Evolutionary conservation across 1,140 invertebrate species (phyloP).

Genomic region (Hycleus phaleratus): DNA sequence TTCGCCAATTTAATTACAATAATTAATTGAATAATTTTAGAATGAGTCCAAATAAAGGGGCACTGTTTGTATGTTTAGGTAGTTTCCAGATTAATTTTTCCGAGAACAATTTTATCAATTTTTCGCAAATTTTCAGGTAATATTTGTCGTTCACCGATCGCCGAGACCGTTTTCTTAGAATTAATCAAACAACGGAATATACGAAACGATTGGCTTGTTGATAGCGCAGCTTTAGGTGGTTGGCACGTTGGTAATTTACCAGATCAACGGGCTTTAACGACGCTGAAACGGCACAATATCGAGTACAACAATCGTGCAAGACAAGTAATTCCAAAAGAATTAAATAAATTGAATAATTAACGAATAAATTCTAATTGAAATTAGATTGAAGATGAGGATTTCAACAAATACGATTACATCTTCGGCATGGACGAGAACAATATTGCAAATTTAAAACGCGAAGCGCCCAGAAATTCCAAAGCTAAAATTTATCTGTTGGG

Average conservation of each 20-base stretch:
- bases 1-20: no score
- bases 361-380: background rate
- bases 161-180: slow-evolving; percentile 81
- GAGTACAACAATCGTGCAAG: slow-evolving; percentile 67
- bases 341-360: background rate
- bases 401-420: slow-evolving; percentile 72
- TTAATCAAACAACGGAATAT: slow-evolving; percentile 42
- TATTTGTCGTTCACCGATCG: slow-evolving; percentile 92
- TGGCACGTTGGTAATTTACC: slow-evolving; percentile 81
- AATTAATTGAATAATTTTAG: no score
- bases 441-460: slow-evolving; percentile 56
- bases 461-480: slow-evolving; percentile 48
- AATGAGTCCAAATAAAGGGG: no score
- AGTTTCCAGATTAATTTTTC: no score
- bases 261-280: slow-evolving; percentile 65
- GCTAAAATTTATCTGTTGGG: slow-evolving; percentile 72
- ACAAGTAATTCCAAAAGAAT: slow-evolving; percentile 46
- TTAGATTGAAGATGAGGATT: slow-evolving; percentile 63
- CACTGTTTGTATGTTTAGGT: no score
- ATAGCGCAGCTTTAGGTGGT: slow-evolving; percentile 77
- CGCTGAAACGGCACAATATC: slow-evolving; percentile 63
- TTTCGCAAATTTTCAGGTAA: slow-evolving; percentile 53
- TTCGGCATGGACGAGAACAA: slow-evolving; percentile 88
- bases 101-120: no score
- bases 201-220: slow-evolving; percentile 61